These are phyloP conservation scores for Megalops atlanticus DNA, from an alignment of 2,113 vertebrate genomes.

Conservation along the genomic window DNA sequence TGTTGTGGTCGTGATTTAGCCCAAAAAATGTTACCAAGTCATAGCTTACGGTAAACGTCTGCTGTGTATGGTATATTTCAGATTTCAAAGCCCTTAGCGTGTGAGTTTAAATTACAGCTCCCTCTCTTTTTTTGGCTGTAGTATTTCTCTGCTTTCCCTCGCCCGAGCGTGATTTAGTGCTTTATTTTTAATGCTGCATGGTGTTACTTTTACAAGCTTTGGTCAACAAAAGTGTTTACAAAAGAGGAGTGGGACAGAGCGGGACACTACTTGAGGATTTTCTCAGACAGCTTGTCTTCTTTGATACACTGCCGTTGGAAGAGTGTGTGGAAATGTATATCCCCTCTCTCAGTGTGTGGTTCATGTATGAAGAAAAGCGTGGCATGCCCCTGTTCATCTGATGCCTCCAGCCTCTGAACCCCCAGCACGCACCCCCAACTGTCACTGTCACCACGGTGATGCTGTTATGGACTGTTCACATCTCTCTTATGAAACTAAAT, in stretches of 20 bases:
- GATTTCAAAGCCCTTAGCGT: slow-evolving; percentile 34
- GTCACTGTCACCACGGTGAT: neutral
- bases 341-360: neutral
- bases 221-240: slow-evolving; percentile 31
- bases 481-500: neutral
- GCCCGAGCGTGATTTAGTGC: slow-evolving; percentile 34
- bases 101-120: slow-evolving; percentile 44
- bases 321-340: neutral
- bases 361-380: neutral
- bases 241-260: slow-evolving; percentile 15
- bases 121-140: slow-evolving; percentile 37
- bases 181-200: slow-evolving; percentile 43
- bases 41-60: slow-evolving; percentile 32
- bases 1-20: slow-evolving; percentile 33
- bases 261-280: slow-evolving; percentile 33
- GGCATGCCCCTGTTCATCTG: neutral
- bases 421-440: neutral
- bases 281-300: slow-evolving; percentile 25
- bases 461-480: no score
- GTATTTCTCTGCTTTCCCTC: slow-evolving; percentile 40
- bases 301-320: neutral
- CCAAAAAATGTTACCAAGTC: slow-evolving; percentile 31
- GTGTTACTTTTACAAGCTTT: slow-evolving; percentile 33
- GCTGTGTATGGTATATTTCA: slow-evolving; percentile 44
- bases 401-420: neutral